These are phyloP conservation scores for Gambelia wislizenii DNA, from an alignment of 2,797 vertebrate species.

Conservation along the genomic window DNA sequence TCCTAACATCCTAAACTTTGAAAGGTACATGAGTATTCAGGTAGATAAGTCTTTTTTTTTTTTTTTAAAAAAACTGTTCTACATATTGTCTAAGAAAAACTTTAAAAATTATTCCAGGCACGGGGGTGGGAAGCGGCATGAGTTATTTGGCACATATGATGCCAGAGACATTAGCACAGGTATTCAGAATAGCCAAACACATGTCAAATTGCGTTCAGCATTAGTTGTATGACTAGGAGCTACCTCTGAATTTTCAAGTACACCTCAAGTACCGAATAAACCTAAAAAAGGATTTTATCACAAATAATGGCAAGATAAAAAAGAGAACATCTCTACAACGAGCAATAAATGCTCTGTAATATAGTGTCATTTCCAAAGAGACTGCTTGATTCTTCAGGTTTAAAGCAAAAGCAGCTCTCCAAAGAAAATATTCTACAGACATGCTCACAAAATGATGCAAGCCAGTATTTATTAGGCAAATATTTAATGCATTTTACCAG, in stretches of 20 bases:
- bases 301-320: neutral
- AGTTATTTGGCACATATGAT: neutral
- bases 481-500: neutral
- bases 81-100: neutral
- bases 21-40: neutral
- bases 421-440: neutral
- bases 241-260: neutral
- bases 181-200: neutral
- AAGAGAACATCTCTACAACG: neutral
- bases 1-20: too few relatives aligned
- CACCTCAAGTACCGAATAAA: neutral
- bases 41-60: neutral
- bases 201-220: too few relatives aligned
- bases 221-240: neutral
- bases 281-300: neutral
- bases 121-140: neutral
- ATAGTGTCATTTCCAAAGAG: neutral
- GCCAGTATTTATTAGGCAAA: neutral
- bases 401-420: neutral
- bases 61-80: neutral
- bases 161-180: neutral
- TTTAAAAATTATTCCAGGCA: neutral
- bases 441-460: neutral
- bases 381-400: neutral
- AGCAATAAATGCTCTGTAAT: neutral